These are phyloP conservation scores for Achlya flavicornis DNA, from an alignment of 2,888 invertebrate species.

Conservation along the genomic window DNA sequence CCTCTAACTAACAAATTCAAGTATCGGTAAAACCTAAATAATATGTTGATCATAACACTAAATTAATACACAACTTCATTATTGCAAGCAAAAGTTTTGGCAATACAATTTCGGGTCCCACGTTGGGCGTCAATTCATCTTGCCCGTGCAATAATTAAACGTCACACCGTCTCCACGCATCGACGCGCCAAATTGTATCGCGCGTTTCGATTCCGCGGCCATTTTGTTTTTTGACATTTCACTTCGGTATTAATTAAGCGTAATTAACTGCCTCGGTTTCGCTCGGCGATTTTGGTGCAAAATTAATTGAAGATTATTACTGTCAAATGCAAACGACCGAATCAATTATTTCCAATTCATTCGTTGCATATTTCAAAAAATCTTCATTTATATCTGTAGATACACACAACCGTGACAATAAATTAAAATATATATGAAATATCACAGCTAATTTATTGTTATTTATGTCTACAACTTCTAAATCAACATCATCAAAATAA, in stretches of 20 bases:
- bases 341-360: no score
- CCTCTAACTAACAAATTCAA: no score
- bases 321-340: background rate
- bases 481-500: background rate
- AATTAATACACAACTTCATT: background rate
- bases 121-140: constrained; percentile 42
- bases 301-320: background rate
- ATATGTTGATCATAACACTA: background rate
- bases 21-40: background rate
- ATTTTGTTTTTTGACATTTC: constrained; percentile 29
- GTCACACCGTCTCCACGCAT: constrained; percentile 41
- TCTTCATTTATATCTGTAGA: no score
- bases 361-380: no score
- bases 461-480: background rate
- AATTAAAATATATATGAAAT: no score
- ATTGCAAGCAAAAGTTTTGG: constrained; percentile 15
- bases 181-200: constrained; percentile 45
- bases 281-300: background rate
- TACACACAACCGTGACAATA: no score
- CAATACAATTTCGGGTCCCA: constrained; percentile 23
- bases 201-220: constrained; percentile 14
- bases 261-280: constrained; percentile 7
- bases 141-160: constrained; percentile 45
- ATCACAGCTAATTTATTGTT: no score
- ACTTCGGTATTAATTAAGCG: constrained; percentile 18